phyloP scores from a whole-genome alignment of 2,797 vertebrate genomes.

The Agapornis canus region DNA sequence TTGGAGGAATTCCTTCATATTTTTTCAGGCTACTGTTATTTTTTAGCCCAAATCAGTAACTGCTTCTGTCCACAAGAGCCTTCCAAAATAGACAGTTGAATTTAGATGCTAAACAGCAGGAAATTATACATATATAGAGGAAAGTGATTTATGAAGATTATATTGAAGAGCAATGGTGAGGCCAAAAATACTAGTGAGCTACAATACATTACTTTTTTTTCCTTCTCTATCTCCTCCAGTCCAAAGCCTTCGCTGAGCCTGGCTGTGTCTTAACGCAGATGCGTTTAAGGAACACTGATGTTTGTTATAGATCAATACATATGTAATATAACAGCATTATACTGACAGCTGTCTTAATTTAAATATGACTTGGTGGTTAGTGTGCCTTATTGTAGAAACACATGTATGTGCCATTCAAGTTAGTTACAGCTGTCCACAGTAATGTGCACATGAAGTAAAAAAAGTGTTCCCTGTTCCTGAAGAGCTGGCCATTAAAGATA shows the following conservation, averaged over 20 bases:
- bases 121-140: not conserved
- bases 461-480: not conserved
- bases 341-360: not conserved
- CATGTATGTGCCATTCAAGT: not conserved
- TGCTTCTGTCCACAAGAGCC: not conserved
- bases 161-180: not conserved
- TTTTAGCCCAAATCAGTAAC: not conserved
- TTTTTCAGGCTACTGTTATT: not conserved
- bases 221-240: not conserved
- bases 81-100: not conserved
- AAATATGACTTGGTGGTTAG: not conserved
- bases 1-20: not conserved
- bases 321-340: not conserved
- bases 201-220: not conserved
- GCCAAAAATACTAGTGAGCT: not conserved
- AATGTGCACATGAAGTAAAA: not conserved
- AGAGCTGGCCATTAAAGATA: not conserved
- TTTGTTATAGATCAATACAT: not conserved
- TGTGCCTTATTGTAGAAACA: not conserved
- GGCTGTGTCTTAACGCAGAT: not conserved
- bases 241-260: not conserved
- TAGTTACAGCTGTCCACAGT: not conserved
- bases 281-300: not conserved
- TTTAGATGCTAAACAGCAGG: not conserved
- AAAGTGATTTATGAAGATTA: not conserved